A percentile compares a stretch with the other conserved stretches of the same genome.
phyloP scores from a whole-genome alignment of 2,888 invertebrate species.

The Pterostichus niger region DNA sequence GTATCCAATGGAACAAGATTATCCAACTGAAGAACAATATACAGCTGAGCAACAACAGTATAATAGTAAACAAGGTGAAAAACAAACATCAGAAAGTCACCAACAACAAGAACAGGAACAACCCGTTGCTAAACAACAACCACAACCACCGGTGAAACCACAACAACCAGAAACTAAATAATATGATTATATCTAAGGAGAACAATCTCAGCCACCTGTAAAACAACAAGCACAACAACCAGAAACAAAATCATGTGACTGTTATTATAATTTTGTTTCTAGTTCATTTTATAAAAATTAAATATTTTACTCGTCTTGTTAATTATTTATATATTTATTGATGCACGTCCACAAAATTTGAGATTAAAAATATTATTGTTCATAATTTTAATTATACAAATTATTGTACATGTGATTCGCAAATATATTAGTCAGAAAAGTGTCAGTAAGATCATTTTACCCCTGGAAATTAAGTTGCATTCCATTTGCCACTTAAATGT shows the following conservation, averaged over 20 bases:
- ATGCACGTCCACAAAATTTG: slow-evolving; percentile 9
- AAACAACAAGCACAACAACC: not conserved
- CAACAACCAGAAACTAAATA: too few species aligned
- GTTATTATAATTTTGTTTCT: not conserved
- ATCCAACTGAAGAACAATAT: slow-evolving; percentile 60
- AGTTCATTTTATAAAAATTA: not conserved
- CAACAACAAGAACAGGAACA: slow-evolving; percentile 26
- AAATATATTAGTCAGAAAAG: not conserved
- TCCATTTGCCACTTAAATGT: too few species aligned
- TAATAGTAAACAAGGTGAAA: too few species aligned
- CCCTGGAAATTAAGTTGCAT: too few species aligned
- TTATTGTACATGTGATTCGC: not conserved
- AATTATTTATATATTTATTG: slow-evolving; percentile 30
- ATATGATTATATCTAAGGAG: too few species aligned
- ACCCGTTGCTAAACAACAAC: not conserved
- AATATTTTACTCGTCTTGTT: slow-evolving; percentile 1
- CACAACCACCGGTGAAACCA: not conserved
- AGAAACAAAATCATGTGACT: not conserved
- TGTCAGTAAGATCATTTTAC: too few species aligned
- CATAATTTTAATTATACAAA: not conserved
- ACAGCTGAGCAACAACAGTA: slow-evolving; percentile 56
- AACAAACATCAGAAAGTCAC: not conserved
- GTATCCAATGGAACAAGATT: slow-evolving; percentile 60
- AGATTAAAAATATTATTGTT: not conserved
- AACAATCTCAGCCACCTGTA: slow-evolving; percentile 12